A percentile compares a stretch with the other conserved stretches of the same genome.
Evolutionary conservation across 2,113 vertebrate species (phyloP).

Genomic region (Apteryx owenii): DNA sequence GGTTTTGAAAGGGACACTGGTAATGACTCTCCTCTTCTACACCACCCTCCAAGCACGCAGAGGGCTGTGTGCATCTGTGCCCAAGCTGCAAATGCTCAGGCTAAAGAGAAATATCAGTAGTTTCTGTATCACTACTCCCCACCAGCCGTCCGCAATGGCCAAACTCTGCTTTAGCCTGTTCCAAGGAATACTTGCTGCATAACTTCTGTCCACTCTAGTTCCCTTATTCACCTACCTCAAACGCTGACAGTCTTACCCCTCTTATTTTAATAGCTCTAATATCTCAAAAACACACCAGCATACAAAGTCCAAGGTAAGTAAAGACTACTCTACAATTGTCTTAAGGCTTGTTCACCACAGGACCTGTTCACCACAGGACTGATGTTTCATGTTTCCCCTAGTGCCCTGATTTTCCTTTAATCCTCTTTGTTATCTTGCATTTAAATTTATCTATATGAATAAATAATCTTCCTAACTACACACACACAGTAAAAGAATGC

Average conservation of each 20-base stretch:
- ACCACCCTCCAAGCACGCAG: not conserved
- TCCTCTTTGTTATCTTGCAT: not conserved
- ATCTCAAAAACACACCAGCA: not conserved
- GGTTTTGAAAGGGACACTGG: not conserved
- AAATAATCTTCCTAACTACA: not conserved
- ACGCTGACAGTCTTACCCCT: not conserved
- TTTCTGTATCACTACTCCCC: not conserved
- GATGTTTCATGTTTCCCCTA: not conserved
- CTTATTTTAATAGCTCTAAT: not conserved
- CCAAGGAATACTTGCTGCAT: not conserved
- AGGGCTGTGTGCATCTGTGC: no score
- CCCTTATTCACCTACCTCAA: not conserved
- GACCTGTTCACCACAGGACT: not conserved
- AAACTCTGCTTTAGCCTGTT: not conserved
- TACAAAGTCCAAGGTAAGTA: not conserved
- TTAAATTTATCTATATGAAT: not conserved
- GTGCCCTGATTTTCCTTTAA: not conserved
- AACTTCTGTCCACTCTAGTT: not conserved
- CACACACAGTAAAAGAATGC: not conserved
- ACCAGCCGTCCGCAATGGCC: not conserved
- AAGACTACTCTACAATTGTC: not conserved
- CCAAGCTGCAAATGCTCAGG: not conserved
- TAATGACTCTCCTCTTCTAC: not conserved
- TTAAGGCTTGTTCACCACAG: not conserved
- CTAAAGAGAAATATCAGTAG: not conserved